Base-by-base conservation (phyloP, 1,140 invertebrate species). In the Listronotus oregonensis region DNA sequence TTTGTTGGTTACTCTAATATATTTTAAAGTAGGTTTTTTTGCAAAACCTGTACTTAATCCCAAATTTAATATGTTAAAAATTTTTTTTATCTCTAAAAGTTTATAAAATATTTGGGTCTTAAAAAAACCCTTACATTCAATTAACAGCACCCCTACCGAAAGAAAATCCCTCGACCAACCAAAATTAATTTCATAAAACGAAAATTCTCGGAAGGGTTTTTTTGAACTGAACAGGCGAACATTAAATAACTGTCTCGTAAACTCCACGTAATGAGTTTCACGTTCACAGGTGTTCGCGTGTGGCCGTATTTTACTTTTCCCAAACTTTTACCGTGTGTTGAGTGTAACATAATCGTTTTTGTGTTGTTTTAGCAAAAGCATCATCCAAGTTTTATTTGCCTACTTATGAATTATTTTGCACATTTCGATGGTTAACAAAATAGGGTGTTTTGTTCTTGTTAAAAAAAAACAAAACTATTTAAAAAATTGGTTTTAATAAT, bases 201-300 rank as follows among this genome's bases (percentile, higher is more conserved):
- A 21, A 50, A n/a, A 49, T 60, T 9, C 44, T 60, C 57, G 31
- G 34, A 43, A 49, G 52, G 61, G 61, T 64, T 50, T 64, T 64
- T 54, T 52, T 50, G 62, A 64, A 64, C 42, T 49, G 52, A 63
- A 55, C 52, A 63, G 52, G 32, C 47, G 27, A 32, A 39, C 27
- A 40, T 67, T 58, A 55, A 67, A 67, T 67, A 67, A 67, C 58
- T 67, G 65, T 67, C 65, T 62, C 57, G 59, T 67, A 67, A 67
- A 67, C 59, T 67, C 46, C 44, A 37, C 58, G 65, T 67, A 67
- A 67, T 67, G 65, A 67, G 65, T 67, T 67, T 50, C 59, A 67
- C 65, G 65, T 67, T 67, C 65, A 67, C 65, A 67, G 65, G 65
- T 67, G 65, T 67, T 67, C 52, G 44, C 46, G 51, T 56, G 65